Conservation (phyloP, 2,113 vertebrate genomes). For the Erythrocercus mccallii region DNA sequence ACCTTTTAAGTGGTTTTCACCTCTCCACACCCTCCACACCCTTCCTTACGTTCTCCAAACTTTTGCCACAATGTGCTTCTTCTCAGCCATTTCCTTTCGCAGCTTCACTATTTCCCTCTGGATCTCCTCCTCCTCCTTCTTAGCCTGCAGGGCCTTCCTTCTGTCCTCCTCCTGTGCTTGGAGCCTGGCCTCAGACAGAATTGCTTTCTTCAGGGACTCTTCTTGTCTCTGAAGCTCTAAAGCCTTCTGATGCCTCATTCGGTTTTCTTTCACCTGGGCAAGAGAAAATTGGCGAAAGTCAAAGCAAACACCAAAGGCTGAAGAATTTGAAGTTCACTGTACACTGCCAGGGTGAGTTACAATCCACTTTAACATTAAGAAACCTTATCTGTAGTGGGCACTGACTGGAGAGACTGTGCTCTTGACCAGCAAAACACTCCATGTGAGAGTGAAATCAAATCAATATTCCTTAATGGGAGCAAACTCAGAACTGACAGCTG, state of each 20-base stretch:
- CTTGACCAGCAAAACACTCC: background rate
- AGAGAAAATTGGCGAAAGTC: background rate
- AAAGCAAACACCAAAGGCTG: background rate
- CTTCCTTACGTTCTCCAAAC: conserved; percentile 75
- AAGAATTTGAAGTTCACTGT: background rate
- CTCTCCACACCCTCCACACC: background rate
- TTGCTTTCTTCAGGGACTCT: conserved; percentile 65
- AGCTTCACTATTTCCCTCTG: conserved; percentile 86
- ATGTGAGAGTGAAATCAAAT: background rate
- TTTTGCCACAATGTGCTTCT: conserved; percentile 69
- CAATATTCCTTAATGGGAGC: background rate
- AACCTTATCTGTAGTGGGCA: background rate
- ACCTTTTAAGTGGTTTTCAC: background rate
- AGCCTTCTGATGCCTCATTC: conserved; percentile 74
- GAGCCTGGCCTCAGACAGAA: conserved; percentile 74
- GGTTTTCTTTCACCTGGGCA: conserved; percentile 86
- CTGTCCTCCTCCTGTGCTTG: conserved; percentile 74
- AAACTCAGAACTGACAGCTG: background rate
- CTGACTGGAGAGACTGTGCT: background rate
- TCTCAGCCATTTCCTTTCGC: conserved; percentile 82
- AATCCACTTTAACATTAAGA: background rate
- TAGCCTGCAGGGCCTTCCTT: conserved; percentile 75
- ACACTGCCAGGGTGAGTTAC: background rate
- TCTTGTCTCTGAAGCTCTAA: conserved; percentile 73
- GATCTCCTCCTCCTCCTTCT: conserved; percentile 80